A percentile compares a stretch with the other conserved stretches of the same genome.
Evolutionary conservation across 2,797 vertebrate species (phyloP).

Genomic region (Anabas testudineus): DNA sequence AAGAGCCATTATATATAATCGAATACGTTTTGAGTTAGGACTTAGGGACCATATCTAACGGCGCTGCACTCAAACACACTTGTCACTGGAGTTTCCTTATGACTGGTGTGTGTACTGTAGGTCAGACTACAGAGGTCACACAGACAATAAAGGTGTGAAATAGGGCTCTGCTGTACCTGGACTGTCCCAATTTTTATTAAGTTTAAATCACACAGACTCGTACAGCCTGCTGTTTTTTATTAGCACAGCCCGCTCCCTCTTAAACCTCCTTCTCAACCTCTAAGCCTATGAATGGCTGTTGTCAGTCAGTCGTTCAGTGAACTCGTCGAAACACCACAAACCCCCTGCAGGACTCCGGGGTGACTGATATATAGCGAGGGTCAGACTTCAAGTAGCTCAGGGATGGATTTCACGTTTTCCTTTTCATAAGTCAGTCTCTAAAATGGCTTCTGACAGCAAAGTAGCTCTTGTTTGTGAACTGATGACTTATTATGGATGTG

Average conservation of each 20-base stretch:
- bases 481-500: constrained; percentile 20
- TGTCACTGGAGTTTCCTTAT: constrained; percentile 40
- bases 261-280: constrained; percentile 21
- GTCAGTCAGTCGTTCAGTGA: constrained; percentile 29
- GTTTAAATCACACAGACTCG: constrained; percentile 32
- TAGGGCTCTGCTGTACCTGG: too few relatives aligned
- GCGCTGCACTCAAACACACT: neutral
- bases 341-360: neutral
- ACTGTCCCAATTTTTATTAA: too few relatives aligned
- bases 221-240: constrained; percentile 56
- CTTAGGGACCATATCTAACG: constrained; percentile 7
- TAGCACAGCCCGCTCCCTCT: constrained; percentile 48
- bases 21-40: constrained; percentile 49
- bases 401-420: constrained; percentile 34
- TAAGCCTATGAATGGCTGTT: constrained; percentile 21
- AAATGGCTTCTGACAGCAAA: neutral
- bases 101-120: too few relatives aligned
- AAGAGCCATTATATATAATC: constrained; percentile 31
- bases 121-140: constrained; percentile 31
- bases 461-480: neutral
- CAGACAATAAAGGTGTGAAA: too few relatives aligned
- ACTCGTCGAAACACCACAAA: neutral
- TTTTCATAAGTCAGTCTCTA: neutral
- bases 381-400: constrained; percentile 34
- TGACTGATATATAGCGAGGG: neutral